Percentiles rank a stretch among this genome's conserved stretches.
These are phyloP conservation scores for Hypomecis punctinalis DNA, from an alignment of 2,888 invertebrate species.

Conservation along the genomic window DNA sequence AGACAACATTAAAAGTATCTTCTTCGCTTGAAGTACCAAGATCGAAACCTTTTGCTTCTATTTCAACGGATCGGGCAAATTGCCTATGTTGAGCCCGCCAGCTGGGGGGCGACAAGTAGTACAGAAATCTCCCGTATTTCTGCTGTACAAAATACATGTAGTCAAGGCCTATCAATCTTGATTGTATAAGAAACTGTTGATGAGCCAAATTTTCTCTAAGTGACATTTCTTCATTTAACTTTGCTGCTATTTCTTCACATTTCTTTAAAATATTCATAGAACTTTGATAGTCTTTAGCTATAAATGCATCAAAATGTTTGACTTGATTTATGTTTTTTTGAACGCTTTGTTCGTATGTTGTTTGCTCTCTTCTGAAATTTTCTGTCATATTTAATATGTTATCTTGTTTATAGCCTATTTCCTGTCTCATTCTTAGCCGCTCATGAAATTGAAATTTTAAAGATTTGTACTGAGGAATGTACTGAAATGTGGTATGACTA, in stretches of 20 bases:
- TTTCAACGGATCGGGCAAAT: conserved; percentile 77
- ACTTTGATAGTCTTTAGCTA: conserved; percentile 85
- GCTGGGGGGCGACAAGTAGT: conserved; percentile 86
- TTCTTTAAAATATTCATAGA: conserved; percentile 84
- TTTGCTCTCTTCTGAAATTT: conserved; percentile 81
- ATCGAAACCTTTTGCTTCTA: conserved; percentile 76
- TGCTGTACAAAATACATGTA: conserved; percentile 87
- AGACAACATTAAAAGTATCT: conserved; percentile 70
- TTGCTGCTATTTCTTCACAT: conserved; percentile 75
- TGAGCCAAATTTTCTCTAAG: conserved; percentile 75
- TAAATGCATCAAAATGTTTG: conserved; percentile 85
- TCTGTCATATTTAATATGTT: conserved; percentile 81
- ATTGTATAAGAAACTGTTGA: conserved; percentile 65
- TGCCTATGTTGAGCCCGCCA: conserved; percentile 85
- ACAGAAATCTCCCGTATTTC: conserved; percentile 88
- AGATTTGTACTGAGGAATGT: conserved; percentile 61
- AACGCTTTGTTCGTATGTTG: conserved; percentile 74
- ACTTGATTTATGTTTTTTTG: conserved; percentile 80
- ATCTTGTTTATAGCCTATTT: conserved; percentile 76
- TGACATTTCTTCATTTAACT: conserved; percentile 71
- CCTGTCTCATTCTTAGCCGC: conserved; percentile 56
- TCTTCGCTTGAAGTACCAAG: conserved; percentile 66
- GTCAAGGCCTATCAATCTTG: conserved; percentile 84
- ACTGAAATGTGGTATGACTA: conserved; percentile 49
- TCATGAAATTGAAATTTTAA: conserved; percentile 56